Conservation (phyloP, 2,797 vertebrate species). For the Podarcis lilfordi region DNA sequence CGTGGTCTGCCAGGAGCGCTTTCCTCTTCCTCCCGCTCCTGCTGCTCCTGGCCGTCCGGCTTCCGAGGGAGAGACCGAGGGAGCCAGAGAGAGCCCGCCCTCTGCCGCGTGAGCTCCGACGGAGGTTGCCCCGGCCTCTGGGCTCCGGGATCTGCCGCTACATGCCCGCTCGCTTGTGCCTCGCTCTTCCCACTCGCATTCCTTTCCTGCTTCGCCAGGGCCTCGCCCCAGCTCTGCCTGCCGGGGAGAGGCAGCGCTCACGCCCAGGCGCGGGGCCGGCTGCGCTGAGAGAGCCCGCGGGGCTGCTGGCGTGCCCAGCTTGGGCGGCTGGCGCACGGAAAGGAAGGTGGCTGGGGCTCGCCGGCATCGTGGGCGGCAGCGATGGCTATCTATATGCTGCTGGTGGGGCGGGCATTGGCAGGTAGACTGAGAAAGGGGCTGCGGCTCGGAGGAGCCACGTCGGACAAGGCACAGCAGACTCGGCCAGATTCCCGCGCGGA, state of each 20-base stretch:
- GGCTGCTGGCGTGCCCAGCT: slow-evolving; percentile 21
- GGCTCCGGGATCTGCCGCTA: slow-evolving; percentile 83
- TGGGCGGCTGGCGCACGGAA: background rate
- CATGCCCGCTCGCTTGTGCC: slow-evolving; percentile 76
- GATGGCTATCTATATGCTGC: background rate
- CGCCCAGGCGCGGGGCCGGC: slow-evolving; percentile 58
- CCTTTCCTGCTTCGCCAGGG: slow-evolving; percentile 57
- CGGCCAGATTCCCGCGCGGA: too few species aligned
- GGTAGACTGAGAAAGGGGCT: too few species aligned
- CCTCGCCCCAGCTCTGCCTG: slow-evolving; percentile 63
- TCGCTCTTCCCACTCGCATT: slow-evolving; percentile 74
- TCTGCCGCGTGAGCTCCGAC: slow-evolving; percentile 8
- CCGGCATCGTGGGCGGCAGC: background rate
- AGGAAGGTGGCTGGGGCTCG: too few species aligned
- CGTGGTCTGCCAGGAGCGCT: background rate
- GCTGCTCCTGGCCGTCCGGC: background rate
- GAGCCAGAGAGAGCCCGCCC: background rate
- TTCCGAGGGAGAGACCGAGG: background rate
- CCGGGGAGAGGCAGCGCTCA: slow-evolving; percentile 47
- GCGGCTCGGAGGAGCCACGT: too few species aligned
- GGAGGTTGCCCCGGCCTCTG: background rate
- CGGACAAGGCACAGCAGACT: too few species aligned
- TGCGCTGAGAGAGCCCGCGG: background rate
- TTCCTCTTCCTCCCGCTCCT: too few species aligned
- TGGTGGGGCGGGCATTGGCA: background rate